phyloP scores from a whole-genome alignment of 2,113 vertebrate species.

The Epinephelus cyanopodus region DNA sequence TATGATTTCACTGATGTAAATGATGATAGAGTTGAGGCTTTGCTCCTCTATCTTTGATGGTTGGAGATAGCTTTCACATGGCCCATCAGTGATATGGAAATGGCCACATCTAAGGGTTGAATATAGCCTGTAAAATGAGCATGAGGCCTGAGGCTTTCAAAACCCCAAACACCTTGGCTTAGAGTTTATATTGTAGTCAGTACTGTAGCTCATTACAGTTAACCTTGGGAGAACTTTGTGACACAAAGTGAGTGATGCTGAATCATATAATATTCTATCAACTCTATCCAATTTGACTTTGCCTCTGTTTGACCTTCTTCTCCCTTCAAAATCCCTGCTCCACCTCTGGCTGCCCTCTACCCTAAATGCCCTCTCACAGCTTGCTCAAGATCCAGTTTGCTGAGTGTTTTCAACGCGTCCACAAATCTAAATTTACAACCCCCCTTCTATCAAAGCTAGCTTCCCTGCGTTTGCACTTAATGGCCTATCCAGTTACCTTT shows the following conservation, averaged over 20 bases:
- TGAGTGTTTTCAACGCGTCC: slow-evolving; percentile 65
- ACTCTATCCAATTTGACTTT: slow-evolving; percentile 58
- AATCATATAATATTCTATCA: slow-evolving; percentile 55
- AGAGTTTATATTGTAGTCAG: slow-evolving; percentile 47
- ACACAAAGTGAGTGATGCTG: slow-evolving; percentile 52
- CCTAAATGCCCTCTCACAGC: slow-evolving; percentile 41
- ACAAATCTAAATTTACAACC: slow-evolving; percentile 77
- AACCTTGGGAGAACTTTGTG: slow-evolving; percentile 72
- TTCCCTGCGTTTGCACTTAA: slow-evolving; percentile 69
- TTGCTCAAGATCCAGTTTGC: slow-evolving; percentile 49
- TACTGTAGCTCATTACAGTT: slow-evolving; percentile 67
- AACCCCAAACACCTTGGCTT: slow-evolving; percentile 56
- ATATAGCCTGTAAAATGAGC: slow-evolving; percentile 64
- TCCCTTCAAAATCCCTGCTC: slow-evolving; percentile 10
- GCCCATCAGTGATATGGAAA: slow-evolving; percentile 74
- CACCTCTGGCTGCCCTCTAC: slow-evolving; percentile 51
- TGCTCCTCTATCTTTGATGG: slow-evolving; percentile 69
- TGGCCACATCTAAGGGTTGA: slow-evolving; percentile 59
- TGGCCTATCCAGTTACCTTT: slow-evolving; percentile 68
- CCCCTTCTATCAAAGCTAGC: slow-evolving; percentile 54
- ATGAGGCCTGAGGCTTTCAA: slow-evolving; percentile 43
- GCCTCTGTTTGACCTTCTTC: slow-evolving; percentile 44
- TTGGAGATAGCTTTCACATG: slow-evolving; percentile 65
- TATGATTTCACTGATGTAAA: slow-evolving; percentile 78
- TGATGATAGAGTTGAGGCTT: slow-evolving; percentile 70